Percentiles rank a stretch among this genome's conserved stretches.
phyloP scores from a whole-genome alignment of 2,888 invertebrate genomes.

The Mactromeris polynyma region DNA sequence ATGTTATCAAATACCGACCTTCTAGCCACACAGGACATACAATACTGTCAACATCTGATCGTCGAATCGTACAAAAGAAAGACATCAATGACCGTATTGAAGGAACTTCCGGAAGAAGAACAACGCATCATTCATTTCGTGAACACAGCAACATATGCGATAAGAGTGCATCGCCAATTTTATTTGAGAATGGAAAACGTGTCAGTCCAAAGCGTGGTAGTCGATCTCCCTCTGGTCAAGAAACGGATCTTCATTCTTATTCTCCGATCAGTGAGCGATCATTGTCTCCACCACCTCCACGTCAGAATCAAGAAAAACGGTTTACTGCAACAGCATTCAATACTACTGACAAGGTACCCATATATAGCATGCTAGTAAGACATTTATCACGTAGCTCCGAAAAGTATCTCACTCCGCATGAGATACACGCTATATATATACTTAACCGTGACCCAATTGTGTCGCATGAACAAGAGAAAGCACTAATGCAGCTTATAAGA shows the following conservation, averaged over 20 bases:
- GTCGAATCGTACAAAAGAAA: neutral
- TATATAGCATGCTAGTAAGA: neutral
- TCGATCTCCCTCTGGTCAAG: neutral
- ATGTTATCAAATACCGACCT: neutral
- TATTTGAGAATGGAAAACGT: neutral
- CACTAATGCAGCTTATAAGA: neutral
- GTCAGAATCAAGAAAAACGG: neutral
- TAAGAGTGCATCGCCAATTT: neutral
- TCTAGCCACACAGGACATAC: neutral
- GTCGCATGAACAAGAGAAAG: neutral
- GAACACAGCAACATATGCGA: neutral
- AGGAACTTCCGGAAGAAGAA: neutral
- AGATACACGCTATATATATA: neutral
- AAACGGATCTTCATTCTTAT: neutral
- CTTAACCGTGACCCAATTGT: neutral
- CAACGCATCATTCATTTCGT: neutral
- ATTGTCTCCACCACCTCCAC: neutral
- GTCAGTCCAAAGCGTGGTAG: neutral
- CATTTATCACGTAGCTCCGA: neutral
- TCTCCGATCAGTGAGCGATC: constrained; percentile 19
- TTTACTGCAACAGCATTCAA: neutral
- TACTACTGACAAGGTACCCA: neutral
- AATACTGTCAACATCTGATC: neutral
- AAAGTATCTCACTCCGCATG: neutral
- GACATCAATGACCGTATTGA: neutral